Evolutionary conservation across 2,113 vertebrate species (phyloP).

Genomic region (Anhinga anhinga): DNA sequence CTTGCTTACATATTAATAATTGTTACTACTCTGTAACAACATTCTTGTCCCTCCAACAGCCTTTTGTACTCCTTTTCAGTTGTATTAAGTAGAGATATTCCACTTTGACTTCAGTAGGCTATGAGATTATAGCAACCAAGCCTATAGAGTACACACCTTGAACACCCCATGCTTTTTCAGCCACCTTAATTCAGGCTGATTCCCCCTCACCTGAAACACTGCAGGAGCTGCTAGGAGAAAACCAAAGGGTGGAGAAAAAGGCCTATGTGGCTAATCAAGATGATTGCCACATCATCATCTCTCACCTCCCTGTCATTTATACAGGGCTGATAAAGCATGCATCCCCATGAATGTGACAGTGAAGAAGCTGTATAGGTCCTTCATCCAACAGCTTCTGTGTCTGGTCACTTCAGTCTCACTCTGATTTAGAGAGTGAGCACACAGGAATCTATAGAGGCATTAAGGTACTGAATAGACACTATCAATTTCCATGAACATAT

Average conservation of each 20-base stretch:
- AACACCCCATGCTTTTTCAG: not conserved
- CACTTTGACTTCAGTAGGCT: not conserved
- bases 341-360: accelerated
- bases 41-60: not conserved
- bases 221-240: not conserved
- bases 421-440: not conserved
- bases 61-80: not conserved
- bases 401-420: not conserved
- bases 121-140: not conserved
- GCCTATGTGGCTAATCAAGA: not conserved
- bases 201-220: not conserved
- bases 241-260: not conserved
- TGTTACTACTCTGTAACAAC: not conserved
- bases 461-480: not conserved
- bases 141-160: not conserved
- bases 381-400: not conserved
- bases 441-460: not conserved
- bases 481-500: not conserved
- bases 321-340: not conserved
- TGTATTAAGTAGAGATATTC: not conserved
- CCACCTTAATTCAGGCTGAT: not conserved
- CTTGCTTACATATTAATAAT: not conserved
- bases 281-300: not conserved
- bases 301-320: not conserved
- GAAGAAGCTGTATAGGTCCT: not conserved